A percentile compares a stretch with the other conserved stretches of the same genome.
Evolutionary conservation across 2,888 invertebrate genomes (phyloP).

Genomic region (Tenthredo amoena): DNA sequence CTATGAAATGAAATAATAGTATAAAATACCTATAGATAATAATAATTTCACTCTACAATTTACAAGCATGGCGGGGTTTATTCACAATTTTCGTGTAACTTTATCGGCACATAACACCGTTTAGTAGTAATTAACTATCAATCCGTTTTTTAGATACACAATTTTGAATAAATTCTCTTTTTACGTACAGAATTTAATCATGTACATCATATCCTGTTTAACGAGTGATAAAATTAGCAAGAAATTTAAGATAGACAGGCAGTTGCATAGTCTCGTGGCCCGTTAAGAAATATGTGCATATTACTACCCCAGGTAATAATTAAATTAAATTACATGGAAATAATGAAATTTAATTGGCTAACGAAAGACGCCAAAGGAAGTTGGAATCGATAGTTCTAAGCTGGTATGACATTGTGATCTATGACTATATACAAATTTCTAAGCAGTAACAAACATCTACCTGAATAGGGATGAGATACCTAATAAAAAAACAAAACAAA

Average conservation of each 20-base stretch:
- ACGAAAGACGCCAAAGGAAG: slow-evolving; percentile 54
- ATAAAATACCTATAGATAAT: slow-evolving; percentile 12
- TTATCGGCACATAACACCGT: neutral
- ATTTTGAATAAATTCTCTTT: neutral
- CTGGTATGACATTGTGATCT: slow-evolving; percentile 77
- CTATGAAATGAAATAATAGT: neutral
- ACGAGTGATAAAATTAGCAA: neutral
- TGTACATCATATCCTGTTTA: slow-evolving; percentile 13
- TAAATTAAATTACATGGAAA: slow-evolving; percentile 36
- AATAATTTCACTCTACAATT: slow-evolving; percentile 16
- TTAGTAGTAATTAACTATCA: neutral
- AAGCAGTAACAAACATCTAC: slow-evolving; percentile 66
- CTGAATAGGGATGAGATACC: slow-evolving; percentile 40
- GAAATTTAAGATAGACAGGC: slow-evolving; percentile 42
- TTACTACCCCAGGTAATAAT: slow-evolving; percentile 29
- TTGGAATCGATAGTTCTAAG: slow-evolving; percentile 68
- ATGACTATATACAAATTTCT: slow-evolving; percentile 71
- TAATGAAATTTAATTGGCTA: slow-evolving; percentile 41
- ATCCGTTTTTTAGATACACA: neutral
- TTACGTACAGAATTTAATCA: slow-evolving; percentile 8
- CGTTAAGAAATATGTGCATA: slow-evolving; percentile 1
- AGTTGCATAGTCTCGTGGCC: slow-evolving; percentile 21
- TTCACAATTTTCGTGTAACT: neutral
- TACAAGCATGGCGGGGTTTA: neutral
- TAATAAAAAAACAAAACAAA: slow-evolving; percentile 52